These are phyloP conservation scores for Chauna torquata DNA, from an alignment of 2,113 vertebrate species.

Conservation along the genomic window DNA sequence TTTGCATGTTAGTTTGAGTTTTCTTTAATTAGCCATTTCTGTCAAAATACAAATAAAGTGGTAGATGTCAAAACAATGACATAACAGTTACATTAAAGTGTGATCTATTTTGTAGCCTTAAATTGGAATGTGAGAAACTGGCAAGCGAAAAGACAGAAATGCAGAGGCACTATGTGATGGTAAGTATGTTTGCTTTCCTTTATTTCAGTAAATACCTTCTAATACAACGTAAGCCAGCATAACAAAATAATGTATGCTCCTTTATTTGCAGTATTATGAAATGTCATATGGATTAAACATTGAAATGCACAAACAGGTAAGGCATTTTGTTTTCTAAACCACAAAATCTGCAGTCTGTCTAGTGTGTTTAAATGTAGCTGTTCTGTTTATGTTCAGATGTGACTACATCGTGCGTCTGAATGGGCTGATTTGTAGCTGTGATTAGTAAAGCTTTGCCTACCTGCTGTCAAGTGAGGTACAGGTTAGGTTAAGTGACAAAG, in stretches of 20 bases:
- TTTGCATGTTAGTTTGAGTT: slow-evolving; percentile 27
- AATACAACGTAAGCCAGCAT: neutral
- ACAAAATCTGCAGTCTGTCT: neutral
- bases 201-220: neutral
- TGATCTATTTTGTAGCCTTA: slow-evolving; percentile 86
- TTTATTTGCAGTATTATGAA: slow-evolving; percentile 84
- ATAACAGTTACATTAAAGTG: slow-evolving; percentile 70
- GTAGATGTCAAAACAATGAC: slow-evolving; percentile 67
- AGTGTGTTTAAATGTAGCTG: neutral
- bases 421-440: neutral
- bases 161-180: slow-evolving; percentile 98
- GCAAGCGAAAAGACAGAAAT: slow-evolving; percentile 98
- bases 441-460: slow-evolving; percentile 10
- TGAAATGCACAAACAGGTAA: slow-evolving; percentile 91
- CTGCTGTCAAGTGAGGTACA: neutral
- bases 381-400: neutral
- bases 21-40: slow-evolving; percentile 37
- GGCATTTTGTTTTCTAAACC: slow-evolving; percentile 54
- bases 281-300: slow-evolving; percentile 90
- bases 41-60: slow-evolving; percentile 67
- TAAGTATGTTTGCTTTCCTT: slow-evolving; percentile 72
- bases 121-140: slow-evolving; percentile 97
- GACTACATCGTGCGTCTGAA: neutral
- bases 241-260: slow-evolving; percentile 38
- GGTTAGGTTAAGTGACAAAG: neutral